Base-by-base conservation (phyloP, 2,113 vertebrate species). In the Dicrurus megarhynchus region DNA sequence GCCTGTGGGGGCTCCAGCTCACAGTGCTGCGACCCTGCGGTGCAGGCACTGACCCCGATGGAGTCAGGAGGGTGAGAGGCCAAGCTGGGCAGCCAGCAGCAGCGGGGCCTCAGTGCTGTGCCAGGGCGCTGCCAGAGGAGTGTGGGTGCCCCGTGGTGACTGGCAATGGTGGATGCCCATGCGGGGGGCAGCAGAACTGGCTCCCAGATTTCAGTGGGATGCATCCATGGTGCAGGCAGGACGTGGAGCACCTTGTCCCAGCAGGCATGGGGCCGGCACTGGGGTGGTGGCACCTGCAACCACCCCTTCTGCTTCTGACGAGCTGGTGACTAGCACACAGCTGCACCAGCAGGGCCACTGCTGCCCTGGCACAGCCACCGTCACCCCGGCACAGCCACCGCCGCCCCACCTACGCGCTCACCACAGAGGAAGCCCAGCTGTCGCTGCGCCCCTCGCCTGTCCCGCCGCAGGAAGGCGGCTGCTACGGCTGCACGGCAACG, bases 381-480 rank as follows among this genome's bases (percentile, higher is more conserved):
- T 3, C 44, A 13, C 22, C 27, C 57, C 50, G 7, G 79, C 64
- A 42, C 32, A 28, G 90, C 47, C 24, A 0, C 41, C 4, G 39
- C 64, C 3, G 13, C 65, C 41, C 52, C 76, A 53, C 96, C 96
- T 76, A 67, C 56, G 2, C 7, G 11, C 90, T 94, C 87, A 22
- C 93, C 96, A 0, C 96, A 97, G 49, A 95, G 96, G 96, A 97
- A 97, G 18, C 89, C 32, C 71, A 1, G 61, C 20, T 4, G n/a
- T 24, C 4, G 26, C 53, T 49, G 95, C 68, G 7, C 84, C 89
- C 87, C 87, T 84, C 14, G 8, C 56, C 41, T 0, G 17, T 39
- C 80, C 71, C 8, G 9, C 86, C 0, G 39, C 91, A 94, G 93
- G 79, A 76, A 92, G 86, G 73, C 32, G 1, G 71, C 96, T 30